Percentiles rank a stretch among this genome's conserved stretches.
phyloP scores from a whole-genome alignment of 2,797 vertebrate species.

The Lagodon rhomboides region DNA sequence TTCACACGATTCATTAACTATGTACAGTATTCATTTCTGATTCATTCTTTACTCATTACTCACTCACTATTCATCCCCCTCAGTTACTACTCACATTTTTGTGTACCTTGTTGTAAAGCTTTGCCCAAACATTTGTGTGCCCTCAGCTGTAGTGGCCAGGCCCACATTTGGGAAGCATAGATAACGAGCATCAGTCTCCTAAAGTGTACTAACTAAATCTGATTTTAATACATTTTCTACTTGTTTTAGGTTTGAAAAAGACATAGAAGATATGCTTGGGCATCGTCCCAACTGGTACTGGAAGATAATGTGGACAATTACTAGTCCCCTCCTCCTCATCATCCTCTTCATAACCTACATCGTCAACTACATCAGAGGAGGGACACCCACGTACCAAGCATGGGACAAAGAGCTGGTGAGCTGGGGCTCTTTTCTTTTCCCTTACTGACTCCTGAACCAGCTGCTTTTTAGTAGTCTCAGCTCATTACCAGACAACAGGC shows the following conservation, averaged over 20 bases:
- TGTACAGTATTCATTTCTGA: too few species aligned
- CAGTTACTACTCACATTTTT: too few species aligned
- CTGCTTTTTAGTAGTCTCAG: too few species aligned
- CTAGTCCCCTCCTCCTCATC: slow-evolving; percentile 91
- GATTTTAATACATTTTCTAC: background rate
- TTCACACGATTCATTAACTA: too few species aligned
- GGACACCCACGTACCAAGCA: slow-evolving; percentile 91
- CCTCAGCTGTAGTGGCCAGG: background rate
- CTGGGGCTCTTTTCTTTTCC: background rate
- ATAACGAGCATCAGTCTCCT: background rate
- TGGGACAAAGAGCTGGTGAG: slow-evolving; percentile 92
- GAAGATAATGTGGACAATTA: slow-evolving; percentile 89
- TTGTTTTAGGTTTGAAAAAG: slow-evolving; percentile 90
- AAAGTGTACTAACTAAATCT: background rate
- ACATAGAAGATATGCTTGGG: slow-evolving; percentile 92
- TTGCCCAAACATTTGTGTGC: background rate
- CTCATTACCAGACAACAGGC: too few species aligned
- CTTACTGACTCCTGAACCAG: too few species aligned
- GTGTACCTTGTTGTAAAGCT: too few species aligned
- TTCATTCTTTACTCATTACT: too few species aligned
- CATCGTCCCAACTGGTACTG: slow-evolving; percentile 89
- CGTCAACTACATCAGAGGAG: slow-evolving; percentile 89
- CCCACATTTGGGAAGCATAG: background rate
- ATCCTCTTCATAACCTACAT: slow-evolving; percentile 91
- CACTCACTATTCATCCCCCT: too few species aligned